phyloP scores from a whole-genome alignment of 2,113 vertebrate species.

The Ramphastos sulfuratus region DNA sequence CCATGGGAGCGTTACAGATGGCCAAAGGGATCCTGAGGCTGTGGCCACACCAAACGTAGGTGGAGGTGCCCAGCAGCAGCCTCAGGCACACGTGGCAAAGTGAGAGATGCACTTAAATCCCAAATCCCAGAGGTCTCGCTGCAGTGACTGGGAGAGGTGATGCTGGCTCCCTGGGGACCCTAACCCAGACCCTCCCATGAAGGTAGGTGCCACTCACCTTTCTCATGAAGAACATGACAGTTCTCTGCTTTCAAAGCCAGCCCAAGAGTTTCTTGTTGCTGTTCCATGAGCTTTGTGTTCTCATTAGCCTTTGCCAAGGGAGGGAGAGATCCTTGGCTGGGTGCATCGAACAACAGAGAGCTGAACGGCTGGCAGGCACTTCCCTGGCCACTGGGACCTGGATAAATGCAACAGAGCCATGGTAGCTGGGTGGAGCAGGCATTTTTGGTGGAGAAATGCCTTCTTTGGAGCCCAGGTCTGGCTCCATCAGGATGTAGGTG shows the following conservation, averaged over 20 bases:
- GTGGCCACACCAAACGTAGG: accelerated
- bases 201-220: neutral
- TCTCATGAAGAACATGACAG: neutral
- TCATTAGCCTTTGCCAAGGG: neutral
- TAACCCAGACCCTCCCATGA: neutral
- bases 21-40: neutral
- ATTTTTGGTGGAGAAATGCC: neutral
- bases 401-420: accelerated
- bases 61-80: neutral
- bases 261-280: neutral
- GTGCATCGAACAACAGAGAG: accelerated
- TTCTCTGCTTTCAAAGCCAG: neutral
- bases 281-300: neutral
- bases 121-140: neutral
- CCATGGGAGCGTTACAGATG: accelerated
- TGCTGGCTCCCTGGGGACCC: neutral
- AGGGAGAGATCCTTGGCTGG: neutral
- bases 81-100: accelerated
- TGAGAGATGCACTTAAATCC: neutral
- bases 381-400: neutral
- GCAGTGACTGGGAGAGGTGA: neutral
- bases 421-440: neutral
- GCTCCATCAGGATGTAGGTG: neutral
- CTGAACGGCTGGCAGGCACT: accelerated
- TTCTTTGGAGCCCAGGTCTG: neutral